Conservation (phyloP, 2,113 vertebrate genomes). For the Peromyscus polionotus region DNA sequence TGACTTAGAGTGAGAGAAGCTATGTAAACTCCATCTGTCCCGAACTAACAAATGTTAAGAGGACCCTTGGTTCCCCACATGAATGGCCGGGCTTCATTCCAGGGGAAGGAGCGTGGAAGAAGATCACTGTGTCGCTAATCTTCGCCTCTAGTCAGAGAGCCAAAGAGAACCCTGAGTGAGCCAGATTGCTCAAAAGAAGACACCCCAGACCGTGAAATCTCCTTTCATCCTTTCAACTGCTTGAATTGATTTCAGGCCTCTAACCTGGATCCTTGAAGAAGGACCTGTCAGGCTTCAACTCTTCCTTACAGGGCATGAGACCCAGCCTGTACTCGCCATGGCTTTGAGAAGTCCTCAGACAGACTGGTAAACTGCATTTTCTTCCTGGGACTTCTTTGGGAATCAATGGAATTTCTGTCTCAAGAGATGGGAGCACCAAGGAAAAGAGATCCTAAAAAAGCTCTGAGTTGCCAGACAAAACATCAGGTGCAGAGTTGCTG, state of each 20-base stretch:
- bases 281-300: slow-evolving; percentile 58
- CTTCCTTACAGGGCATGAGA: slow-evolving; percentile 28
- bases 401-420: slow-evolving; percentile 59
- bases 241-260: slow-evolving; percentile 78
- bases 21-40: slow-evolving; percentile 5
- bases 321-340: slow-evolving; percentile 10
- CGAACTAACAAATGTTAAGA: not conserved
- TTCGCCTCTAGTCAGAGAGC: slow-evolving; percentile 71
- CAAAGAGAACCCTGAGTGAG: slow-evolving; percentile 64
- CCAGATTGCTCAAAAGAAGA: slow-evolving; percentile 67
- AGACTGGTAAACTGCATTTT: slow-evolving; percentile 58
- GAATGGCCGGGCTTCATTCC: slow-evolving; percentile 6
- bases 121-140: slow-evolving; percentile 66
- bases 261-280: slow-evolving; percentile 67
- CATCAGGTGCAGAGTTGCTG: slow-evolving; percentile 57
- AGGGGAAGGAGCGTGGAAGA: slow-evolving; percentile 14
- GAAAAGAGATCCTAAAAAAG: slow-evolving; percentile 48
- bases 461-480: slow-evolving; percentile 55
- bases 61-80: slow-evolving; percentile 25
- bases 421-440: slow-evolving; percentile 32
- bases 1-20: not conserved
- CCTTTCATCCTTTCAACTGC: slow-evolving; percentile 77
- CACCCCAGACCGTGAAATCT: slow-evolving; percentile 80
- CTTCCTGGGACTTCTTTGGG: slow-evolving; percentile 53
- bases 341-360: slow-evolving; percentile 64